Evolutionary conservation across 2,113 vertebrate species (phyloP).

Genomic region (Pitta sordida): DNA sequence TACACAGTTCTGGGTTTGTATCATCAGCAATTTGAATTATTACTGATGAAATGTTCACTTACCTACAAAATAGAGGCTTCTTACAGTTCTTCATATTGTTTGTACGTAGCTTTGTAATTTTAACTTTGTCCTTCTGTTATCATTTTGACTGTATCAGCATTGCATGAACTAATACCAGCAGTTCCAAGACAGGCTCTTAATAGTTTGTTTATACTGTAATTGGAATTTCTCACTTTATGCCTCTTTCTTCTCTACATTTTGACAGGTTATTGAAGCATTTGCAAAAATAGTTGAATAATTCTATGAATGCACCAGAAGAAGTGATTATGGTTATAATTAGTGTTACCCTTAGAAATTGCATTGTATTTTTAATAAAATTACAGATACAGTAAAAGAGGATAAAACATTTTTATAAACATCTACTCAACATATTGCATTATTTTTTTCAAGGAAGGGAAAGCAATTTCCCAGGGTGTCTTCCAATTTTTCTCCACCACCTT

Average conservation of each 20-base stretch:
- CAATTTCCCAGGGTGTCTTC: not conserved
- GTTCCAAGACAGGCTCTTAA: not conserved
- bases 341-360: not conserved
- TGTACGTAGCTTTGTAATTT: not conserved
- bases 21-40: not conserved
- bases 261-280: not conserved
- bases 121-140: not conserved
- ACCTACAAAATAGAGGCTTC: not conserved
- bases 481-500: conserved; percentile 30
- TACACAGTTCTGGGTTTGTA: not conserved
- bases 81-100: not conserved
- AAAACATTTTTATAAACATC: not conserved
- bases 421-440: not conserved
- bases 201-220: not conserved
- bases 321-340: not conserved
- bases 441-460: not conserved
- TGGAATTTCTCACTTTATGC: not conserved
- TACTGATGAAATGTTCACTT: not conserved
- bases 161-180: not conserved
- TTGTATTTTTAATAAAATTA: not conserved
- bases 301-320: not conserved
- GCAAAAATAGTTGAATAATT: not conserved
- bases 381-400: not conserved
- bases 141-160: not conserved
- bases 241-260: not conserved